These are phyloP conservation scores for Boloria selene DNA, from an alignment of 2,888 invertebrate species.

Conservation along the genomic window DNA sequence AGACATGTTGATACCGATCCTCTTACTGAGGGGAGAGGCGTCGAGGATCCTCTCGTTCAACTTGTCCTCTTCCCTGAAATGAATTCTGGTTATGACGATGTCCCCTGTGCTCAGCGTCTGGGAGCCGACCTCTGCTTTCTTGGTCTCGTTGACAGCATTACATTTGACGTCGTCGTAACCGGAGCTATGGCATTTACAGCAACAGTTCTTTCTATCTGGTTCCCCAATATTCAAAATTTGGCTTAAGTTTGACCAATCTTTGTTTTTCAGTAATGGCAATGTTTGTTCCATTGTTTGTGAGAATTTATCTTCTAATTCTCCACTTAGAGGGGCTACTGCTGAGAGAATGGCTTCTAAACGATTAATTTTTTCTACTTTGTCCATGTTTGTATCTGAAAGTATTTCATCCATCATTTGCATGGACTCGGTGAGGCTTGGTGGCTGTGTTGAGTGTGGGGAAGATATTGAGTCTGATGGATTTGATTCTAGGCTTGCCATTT, in stretches of 20 bases:
- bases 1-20: conserved; percentile 72
- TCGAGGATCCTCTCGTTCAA: conserved; percentile 72
- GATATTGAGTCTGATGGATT: conserved; percentile 89
- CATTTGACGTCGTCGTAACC: conserved; percentile 67
- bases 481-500: conserved; percentile 91
- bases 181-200: conserved; percentile 81
- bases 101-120: conserved; percentile 96
- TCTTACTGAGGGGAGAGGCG: conserved; percentile 71
- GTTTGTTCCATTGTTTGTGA: conserved; percentile 80
- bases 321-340: conserved; percentile 88
- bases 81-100: conserved; percentile 94
- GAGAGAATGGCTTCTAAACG: conserved; percentile 92
- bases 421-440: conserved; percentile 92
- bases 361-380: conserved; percentile 92
- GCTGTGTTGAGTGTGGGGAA: conserved; percentile 89
- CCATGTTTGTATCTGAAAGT: conserved; percentile 90
- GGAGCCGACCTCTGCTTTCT: conserved; percentile 83
- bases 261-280: conserved; percentile 77
- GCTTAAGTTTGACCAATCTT: conserved; percentile 79
- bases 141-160: conserved; percentile 75
- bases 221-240: conserved; percentile 76
- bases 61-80: conserved; percentile 79
- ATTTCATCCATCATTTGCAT: conserved; percentile 95
- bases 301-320: conserved; percentile 80
- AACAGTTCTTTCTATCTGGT: conserved; percentile 74